These are phyloP conservation scores for Gyps fulvus DNA, from an alignment of 2,113 vertebrate genomes.

Conservation along the genomic window DNA sequence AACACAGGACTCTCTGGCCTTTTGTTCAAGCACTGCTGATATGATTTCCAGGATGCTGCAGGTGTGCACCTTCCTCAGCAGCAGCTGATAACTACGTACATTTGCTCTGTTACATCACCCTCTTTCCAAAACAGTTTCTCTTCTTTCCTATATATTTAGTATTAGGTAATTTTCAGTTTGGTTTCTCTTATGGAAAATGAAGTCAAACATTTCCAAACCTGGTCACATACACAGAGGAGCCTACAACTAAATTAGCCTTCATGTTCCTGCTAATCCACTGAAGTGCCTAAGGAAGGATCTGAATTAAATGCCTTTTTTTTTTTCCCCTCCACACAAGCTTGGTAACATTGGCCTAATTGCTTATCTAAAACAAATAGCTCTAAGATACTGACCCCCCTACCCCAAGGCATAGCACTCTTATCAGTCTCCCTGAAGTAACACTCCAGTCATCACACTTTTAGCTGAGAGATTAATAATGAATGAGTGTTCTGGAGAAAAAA, in stretches of 20 bases:
- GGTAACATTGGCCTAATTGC: background rate
- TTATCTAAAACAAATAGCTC: slow-evolving; percentile 25
- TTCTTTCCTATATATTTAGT: background rate
- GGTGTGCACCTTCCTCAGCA: slow-evolving; percentile 7
- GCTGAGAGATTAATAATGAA: background rate
- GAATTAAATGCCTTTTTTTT: background rate
- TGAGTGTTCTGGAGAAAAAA: background rate
- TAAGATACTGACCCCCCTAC: background rate
- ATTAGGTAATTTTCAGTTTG: background rate
- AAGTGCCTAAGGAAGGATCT: background rate
- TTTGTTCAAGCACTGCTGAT: slow-evolving; percentile 11
- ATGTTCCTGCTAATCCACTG: background rate
- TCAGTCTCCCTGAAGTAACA: slow-evolving; percentile 10
- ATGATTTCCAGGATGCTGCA: slow-evolving; percentile 29
- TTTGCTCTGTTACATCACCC: background rate
- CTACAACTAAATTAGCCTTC: background rate
- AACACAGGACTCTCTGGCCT: slow-evolving; percentile 2
- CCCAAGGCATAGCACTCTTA: background rate
- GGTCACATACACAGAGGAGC: background rate
- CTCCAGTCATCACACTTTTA: slow-evolving; percentile 23
- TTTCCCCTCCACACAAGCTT: background rate
- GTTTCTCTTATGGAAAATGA: background rate
- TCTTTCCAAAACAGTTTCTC: background rate
- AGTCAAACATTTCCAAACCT: background rate
- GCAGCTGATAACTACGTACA: background rate